Evolutionary conservation across 2,888 invertebrate species (phyloP), one percentile per base, ranked within the genome.

Genomic region (Spicauda simplicius): DNA sequence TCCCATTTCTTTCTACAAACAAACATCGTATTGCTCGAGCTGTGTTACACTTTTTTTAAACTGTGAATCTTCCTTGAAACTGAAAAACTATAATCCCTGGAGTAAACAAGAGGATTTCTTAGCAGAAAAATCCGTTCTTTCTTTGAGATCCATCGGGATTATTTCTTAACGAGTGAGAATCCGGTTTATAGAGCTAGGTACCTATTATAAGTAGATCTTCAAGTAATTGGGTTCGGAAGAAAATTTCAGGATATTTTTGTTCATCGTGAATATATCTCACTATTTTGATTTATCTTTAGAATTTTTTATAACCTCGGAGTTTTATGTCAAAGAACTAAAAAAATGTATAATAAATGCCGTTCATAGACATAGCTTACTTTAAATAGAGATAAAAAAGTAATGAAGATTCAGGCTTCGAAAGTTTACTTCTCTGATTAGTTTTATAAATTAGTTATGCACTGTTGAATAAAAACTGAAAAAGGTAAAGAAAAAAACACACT

Each of bases 81-180:
- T 60, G 60, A 50, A 66, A 66, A 60, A 66, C 66, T 66, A 60
- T 66, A 66, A 66, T 66, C 66, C 66, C 60, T n/a, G 60, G 60
- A 55, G 60, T 66, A 66, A 66, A 66, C 66, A 53, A 59, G 53
- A 60, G 66, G 55, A 66, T 66, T 66, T 66, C 66, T 66, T 66
- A 55, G 55, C 48, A 55, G 66, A 55, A 66, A 48, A 60, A 60
- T 66, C 54, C 55, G 55, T 66, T 66, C 60, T 50, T 60, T 55
- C 66, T 60, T 60, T 60, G 56, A 61, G 62, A 61, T 57, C 67
- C 67, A 52, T 50, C 41, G 61, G 56, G 61, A 67, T 67, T 66
- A 62, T 67, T 67, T 30, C 61, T 41, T 60, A 56, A 62, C 56
- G 63, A 64, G 63, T 16, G 56, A 56, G 48, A 56, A 64, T 64